Base-by-base conservation (phyloP, 2,113 vertebrate species). In the Oryzias javanicus region DNA sequence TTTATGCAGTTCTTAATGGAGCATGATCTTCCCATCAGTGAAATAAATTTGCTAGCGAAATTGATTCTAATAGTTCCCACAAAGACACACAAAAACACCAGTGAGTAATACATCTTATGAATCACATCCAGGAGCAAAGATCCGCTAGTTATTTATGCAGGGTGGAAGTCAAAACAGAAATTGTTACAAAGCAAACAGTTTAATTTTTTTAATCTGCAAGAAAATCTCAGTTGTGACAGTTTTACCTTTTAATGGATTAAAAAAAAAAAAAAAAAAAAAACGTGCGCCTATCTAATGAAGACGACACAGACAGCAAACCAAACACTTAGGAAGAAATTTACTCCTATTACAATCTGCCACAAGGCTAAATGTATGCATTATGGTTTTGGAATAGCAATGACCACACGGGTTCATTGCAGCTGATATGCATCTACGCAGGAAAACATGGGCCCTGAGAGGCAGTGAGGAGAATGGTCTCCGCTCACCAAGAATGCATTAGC, bases 351-450 rank as follows among this genome's bases (percentile, higher is more conserved):
- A 58, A 59, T 80, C 41, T 50, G 65, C 64, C 60, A 49, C 22
- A 42, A 50, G 73, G 27, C 65, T 49, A 16, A 76, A 76, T 78
- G 61, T 67, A 70, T 41, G 60, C 64, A 74, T 71, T 59, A 72
- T 78, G 72, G 54, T 27, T 52, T 70, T 49, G 72, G 69, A 85
- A 83, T 69, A 59, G 74, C 57, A 69, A 51, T 50, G 73, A 79
- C 73, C 67, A 63, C 47, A 42, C 25, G 17, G 71, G 63, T 56
- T 56, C 72, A 68, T 76, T 80, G 70, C 55, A 45, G 67, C 60
- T 51, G 82, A 82, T 80, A 64, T 35, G 64, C 80, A 78, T 80
- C 81, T 63, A 62, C 47, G 68, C 68, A 60, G 60, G 49, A 50
- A 70, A 79, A 83, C 75, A 73, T 29, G 60, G 71, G 1, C 50